These are phyloP conservation scores for Geophilus truncorum DNA, from an alignment of 2,888 invertebrate genomes.

Conservation along the genomic window DNA sequence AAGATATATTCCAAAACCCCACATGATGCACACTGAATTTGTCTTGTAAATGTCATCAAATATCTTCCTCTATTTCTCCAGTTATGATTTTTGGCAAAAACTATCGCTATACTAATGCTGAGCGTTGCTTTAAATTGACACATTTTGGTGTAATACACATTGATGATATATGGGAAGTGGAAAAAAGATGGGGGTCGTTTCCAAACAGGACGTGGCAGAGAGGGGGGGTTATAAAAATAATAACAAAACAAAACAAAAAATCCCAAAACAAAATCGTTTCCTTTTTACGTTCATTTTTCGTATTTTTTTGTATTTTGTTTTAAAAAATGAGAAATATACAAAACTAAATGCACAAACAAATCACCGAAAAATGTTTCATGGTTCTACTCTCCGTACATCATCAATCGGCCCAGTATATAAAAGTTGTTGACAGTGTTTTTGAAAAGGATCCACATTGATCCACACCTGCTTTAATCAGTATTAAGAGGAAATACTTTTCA, in stretches of 20 bases:
- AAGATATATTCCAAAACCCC: background rate
- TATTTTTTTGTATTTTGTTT: too few species aligned
- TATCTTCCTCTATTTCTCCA: too few species aligned
- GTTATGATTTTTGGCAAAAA: background rate
- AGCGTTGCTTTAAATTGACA: background rate
- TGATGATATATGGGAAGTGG: background rate
- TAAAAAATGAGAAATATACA: background rate
- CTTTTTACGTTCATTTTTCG: background rate
- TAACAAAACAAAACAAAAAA: too few species aligned
- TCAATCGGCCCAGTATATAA: background rate
- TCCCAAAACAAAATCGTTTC: background rate
- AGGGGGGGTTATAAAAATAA: too few species aligned
- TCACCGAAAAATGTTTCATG: background rate
- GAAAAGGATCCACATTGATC: background rate
- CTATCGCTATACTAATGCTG: background rate
- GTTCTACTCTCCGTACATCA: background rate
- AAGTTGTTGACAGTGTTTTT: background rate
- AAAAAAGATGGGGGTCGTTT: background rate
- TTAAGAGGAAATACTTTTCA: background rate
- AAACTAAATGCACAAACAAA: background rate
- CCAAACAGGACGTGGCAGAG: too few species aligned
- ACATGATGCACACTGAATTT: background rate
- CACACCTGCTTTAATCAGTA: background rate
- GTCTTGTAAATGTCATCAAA: background rate
- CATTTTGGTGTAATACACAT: background rate